Evolutionary conservation across 1,140 invertebrate species (phyloP), one percentile per base, ranked within the genome.

Genomic region (Drosophila sucinea): DNA sequence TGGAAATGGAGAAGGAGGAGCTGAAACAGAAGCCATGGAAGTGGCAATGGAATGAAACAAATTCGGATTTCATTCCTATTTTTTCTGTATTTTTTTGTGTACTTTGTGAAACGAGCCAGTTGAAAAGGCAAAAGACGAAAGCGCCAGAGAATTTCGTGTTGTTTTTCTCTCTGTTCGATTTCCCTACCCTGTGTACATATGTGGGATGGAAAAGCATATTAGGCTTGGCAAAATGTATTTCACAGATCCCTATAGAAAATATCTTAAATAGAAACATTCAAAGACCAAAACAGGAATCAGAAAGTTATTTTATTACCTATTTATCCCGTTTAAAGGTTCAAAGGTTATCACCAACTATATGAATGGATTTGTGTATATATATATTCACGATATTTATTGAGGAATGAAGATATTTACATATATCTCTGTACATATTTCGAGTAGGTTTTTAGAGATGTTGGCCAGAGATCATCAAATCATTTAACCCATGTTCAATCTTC

Each of bases 11-110:
- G 55, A 55, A 56, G 27, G 8, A 38, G 8, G n/a, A 3, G 0
- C n/a, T 8, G 33, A 60, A 56, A 47, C 29, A 51, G 66, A 64
- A 65, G 69, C 77, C 84, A 87, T 86, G 83, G 74, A 85, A 82
- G 69, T 85, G 75, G 82, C 83, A 86, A 82, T 85, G 83, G 84
- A 86, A 86, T 86, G 79, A 89, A 86, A 87, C 79, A 87, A 83
- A 86, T 89, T 87, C 60, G 70, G 72, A 89, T 83, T 87, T 86
- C 73, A 75, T 83, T 82, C 67, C 70, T 67, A 32, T 60, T 32
- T 67, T 69, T 67, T 73, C 69, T 73, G 63, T 81, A 79, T 73
- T 85, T 78, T 76, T 67, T 70, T 78, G 81, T 85, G 77, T 86
- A 85, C 82, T 86, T 76, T 85, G 82, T 79, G 75, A 86, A 81